These are phyloP conservation scores for Trisateles emortualis DNA, from an alignment of 2,888 invertebrate genomes.

Conservation along the genomic window DNA sequence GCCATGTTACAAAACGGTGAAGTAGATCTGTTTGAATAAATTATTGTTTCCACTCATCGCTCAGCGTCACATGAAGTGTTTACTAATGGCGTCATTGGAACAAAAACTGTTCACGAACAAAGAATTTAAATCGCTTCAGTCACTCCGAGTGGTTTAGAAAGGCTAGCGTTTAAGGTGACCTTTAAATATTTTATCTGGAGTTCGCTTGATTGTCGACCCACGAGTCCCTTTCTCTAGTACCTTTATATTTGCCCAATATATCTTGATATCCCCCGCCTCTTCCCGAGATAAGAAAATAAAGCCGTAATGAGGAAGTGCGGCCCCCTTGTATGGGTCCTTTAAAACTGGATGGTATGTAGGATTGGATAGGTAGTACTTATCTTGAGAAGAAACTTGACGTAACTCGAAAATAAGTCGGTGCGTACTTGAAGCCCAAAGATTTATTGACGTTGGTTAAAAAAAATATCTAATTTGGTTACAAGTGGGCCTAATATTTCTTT, in stretches of 20 bases:
- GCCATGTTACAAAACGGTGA: background rate
- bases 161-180: slow-evolving; percentile 72
- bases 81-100: slow-evolving; percentile 45
- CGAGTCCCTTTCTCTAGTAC: slow-evolving; percentile 72
- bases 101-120: slow-evolving; percentile 55
- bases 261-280: slow-evolving; percentile 62
- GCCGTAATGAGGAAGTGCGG: slow-evolving; percentile 61
- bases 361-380: slow-evolving; percentile 77
- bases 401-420: slow-evolving; percentile 67
- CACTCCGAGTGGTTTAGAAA: slow-evolving; percentile 64
- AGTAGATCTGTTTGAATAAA: background rate
- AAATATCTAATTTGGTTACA: slow-evolving; percentile 48
- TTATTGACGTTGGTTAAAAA: slow-evolving; percentile 58
- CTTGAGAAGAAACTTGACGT: slow-evolving; percentile 72
- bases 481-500: slow-evolving; percentile 44
- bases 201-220: slow-evolving; percentile 81
- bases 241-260: slow-evolving; percentile 69
- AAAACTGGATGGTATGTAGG: slow-evolving; percentile 69
- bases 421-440: slow-evolving; percentile 64
- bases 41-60: background rate
- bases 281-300: slow-evolving; percentile 58
- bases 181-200: slow-evolving; percentile 85
- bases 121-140: slow-evolving; percentile 74
- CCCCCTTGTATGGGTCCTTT: slow-evolving; percentile 65
- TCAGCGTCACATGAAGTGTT: slow-evolving; percentile 21